Conservation (phyloP, 2,888 invertebrate species). For the Urechis unicinctus region DNA sequence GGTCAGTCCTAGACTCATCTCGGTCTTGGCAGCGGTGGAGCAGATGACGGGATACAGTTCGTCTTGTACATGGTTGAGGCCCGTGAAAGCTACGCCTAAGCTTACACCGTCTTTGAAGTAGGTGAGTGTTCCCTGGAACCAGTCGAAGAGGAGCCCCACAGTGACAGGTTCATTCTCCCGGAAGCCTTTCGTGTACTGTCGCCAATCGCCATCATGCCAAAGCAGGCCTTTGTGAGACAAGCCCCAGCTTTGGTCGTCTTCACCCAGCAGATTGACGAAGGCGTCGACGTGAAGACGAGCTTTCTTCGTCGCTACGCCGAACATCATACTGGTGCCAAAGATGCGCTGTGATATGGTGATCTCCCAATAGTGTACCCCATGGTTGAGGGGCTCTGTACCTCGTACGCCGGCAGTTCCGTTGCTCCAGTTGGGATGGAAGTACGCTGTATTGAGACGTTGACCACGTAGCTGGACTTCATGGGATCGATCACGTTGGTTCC, state of each 20-base stretch:
- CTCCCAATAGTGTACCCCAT: constrained; percentile 61
- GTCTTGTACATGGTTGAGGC: constrained; percentile 58
- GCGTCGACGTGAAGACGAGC: constrained; percentile 62
- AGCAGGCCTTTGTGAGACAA: constrained; percentile 66
- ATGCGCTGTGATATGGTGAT: constrained; percentile 60
- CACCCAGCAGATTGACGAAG: constrained; percentile 67
- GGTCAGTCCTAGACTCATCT: constrained; percentile 62
- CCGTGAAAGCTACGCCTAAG: constrained; percentile 66
- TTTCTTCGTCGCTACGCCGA: constrained; percentile 61
- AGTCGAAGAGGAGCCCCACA: constrained; percentile 64
- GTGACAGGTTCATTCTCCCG: constrained; percentile 64
- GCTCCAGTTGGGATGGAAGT: constrained; percentile 72
- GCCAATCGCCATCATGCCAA: constrained; percentile 63
- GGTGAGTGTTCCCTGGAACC: constrained; percentile 62
- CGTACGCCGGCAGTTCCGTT: constrained; percentile 68
- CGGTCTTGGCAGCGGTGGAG: constrained; percentile 70
- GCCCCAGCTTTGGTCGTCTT: constrained; percentile 66
- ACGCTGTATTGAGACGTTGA: constrained; percentile 53
- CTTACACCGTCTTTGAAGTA: constrained; percentile 66
- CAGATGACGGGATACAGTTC: constrained; percentile 65
- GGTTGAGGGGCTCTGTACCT: constrained; percentile 63
- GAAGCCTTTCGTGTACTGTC: constrained; percentile 64
- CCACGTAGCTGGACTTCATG: constrained; percentile 57
- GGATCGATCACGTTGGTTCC: constrained; percentile 59
- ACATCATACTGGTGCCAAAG: constrained; percentile 72